Conservation (phyloP, 2,113 vertebrate genomes). For the Phaethornis superciliosus region DNA sequence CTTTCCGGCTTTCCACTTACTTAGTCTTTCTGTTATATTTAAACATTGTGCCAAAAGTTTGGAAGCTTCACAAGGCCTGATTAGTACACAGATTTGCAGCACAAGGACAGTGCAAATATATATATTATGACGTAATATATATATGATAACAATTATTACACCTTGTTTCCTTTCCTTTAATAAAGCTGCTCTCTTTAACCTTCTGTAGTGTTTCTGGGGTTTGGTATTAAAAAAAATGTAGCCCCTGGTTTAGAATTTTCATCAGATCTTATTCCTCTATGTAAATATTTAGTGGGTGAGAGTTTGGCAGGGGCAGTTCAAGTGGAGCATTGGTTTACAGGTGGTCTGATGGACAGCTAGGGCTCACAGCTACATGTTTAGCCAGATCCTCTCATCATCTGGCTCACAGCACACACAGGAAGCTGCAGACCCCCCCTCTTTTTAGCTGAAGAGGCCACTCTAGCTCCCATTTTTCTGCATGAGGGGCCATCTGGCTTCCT, state of each 20-base stretch:
- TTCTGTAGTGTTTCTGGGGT: neutral
- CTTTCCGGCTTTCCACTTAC: neutral
- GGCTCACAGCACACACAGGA: fast-evolving
- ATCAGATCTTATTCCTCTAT: neutral
- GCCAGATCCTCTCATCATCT: neutral
- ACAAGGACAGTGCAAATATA: neutral
- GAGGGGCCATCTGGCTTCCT: neutral
- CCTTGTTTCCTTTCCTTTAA: neutral
- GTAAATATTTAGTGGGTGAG: neutral
- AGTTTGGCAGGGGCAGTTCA: neutral
- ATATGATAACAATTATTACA: neutral
- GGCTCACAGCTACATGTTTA: neutral
- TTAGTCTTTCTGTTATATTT: neutral
- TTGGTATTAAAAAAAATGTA: neutral
- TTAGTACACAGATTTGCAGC: neutral
- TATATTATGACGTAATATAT: neutral
- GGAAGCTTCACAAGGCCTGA: neutral
- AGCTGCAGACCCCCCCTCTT: neutral
- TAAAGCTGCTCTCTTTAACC: neutral
- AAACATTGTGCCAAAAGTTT: neutral
- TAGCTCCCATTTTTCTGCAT: neutral
- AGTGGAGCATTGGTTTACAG: neutral
- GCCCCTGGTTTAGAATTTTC: neutral
- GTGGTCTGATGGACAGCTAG: neutral
- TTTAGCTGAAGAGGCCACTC: neutral